A percentile compares a stretch with the other conserved stretches of the same genome.
Conservation (phyloP, 2,113 vertebrate species). For the Mobula birostris region DNA sequence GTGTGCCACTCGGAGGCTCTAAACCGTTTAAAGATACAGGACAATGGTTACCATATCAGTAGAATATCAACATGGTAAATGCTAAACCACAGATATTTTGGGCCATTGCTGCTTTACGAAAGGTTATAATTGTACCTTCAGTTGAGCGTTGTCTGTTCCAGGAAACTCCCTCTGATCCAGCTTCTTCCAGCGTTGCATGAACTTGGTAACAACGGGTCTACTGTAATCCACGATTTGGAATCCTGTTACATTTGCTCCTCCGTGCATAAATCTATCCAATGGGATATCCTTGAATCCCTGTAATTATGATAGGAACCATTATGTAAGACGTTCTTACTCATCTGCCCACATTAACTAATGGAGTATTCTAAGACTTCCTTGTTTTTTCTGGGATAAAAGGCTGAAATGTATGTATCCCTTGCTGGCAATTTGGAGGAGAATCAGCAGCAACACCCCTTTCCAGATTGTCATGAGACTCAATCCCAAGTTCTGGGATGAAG, state of each 20-base stretch:
- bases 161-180: conserved; percentile 96
- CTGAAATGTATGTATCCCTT: too few relatives aligned
- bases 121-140: conserved; percentile 63
- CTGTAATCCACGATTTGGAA: conserved; percentile 97
- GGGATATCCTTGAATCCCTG: conserved; percentile 98
- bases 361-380: not conserved
- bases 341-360: not conserved
- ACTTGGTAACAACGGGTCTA: conserved; percentile 85
- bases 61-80: not conserved
- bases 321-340: not conserved
- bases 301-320: conserved; percentile 45
- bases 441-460: too few relatives aligned
- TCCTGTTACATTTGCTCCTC: conserved; percentile 93
- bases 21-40: not conserved
- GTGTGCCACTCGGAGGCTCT: not conserved
- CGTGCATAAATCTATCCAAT: conserved; percentile 94
- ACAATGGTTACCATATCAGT: not conserved
- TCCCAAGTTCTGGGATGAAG: too few relatives aligned
- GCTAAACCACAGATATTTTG: not conserved
- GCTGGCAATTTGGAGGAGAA: too few relatives aligned
- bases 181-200: conserved; percentile 99
- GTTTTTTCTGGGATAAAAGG: not conserved
- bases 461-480: too few relatives aligned
- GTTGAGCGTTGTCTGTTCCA: conserved; percentile 85
- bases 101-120: not conserved